Conservation (phyloP, 64 coral and sea anemone species). For the Porites australiensis region DNA sequence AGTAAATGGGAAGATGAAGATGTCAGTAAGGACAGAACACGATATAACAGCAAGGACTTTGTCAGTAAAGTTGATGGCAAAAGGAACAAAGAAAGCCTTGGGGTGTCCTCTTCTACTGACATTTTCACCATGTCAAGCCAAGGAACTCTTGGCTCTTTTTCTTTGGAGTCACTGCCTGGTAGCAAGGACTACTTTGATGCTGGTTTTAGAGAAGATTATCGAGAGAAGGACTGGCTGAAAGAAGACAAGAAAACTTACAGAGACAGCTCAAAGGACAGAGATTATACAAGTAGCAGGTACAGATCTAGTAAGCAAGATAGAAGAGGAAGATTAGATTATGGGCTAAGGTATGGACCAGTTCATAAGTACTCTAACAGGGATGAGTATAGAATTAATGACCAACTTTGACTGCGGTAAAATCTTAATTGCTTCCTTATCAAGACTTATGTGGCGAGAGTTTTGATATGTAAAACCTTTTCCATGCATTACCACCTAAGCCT, state of each 20-base stretch:
- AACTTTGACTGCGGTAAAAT: not conserved
- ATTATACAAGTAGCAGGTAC: constrained; percentile 16
- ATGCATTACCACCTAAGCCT: too few relatives aligned
- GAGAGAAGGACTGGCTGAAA: constrained; percentile 1
- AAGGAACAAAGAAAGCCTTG: not conserved
- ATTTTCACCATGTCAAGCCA: constrained; percentile 11
- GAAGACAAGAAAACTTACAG: not conserved
- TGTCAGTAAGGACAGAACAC: constrained; percentile 1
- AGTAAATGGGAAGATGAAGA: constrained; percentile 36
- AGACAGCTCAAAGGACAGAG: not conserved
- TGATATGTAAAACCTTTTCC: too few relatives aligned
- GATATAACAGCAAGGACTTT: constrained; percentile 19
- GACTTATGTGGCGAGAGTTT: too few relatives aligned
- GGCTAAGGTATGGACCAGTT: constrained; percentile 10
- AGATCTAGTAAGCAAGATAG: not conserved
- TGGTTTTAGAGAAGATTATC: not conserved
- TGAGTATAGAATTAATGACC: not conserved
- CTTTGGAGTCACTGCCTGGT: not conserved
- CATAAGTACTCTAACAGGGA: not conserved
- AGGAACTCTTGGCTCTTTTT: not conserved
- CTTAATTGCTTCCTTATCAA: too few relatives aligned
- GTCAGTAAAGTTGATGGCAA: not conserved
- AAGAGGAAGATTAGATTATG: not conserved
- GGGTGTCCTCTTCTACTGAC: not conserved
- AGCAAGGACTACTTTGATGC: not conserved